phyloP scores from a whole-genome alignment of 2,113 vertebrate genomes.

The Numenius arquata region DNA sequence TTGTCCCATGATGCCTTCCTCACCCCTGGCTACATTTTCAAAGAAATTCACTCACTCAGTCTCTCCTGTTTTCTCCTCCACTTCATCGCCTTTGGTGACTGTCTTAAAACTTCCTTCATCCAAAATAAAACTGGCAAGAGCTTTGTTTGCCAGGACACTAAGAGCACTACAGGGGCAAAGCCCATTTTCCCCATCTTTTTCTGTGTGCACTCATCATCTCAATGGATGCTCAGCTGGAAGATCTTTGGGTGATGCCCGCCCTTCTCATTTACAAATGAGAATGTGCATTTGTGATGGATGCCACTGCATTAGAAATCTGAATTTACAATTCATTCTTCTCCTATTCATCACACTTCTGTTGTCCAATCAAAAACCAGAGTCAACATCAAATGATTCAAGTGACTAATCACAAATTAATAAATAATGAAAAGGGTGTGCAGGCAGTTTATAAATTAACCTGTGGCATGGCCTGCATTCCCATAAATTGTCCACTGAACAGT shows the following conservation, averaged over 20 bases:
- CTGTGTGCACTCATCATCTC: not conserved
- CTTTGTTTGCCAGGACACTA: not conserved
- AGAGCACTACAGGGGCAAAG: not conserved
- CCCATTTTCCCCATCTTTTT: not conserved
- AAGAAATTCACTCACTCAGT: not conserved
- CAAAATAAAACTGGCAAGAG: not conserved
- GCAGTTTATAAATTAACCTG: conserved; percentile 14
- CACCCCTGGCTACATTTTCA: not conserved
- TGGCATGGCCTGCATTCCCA: not conserved
- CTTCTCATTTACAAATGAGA: not conserved
- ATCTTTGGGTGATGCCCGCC: not conserved
- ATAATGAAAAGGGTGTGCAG: not conserved
- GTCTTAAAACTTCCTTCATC: not conserved
- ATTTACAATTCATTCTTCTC: not conserved
- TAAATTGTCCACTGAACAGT: not conserved
- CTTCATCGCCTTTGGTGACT: not conserved
- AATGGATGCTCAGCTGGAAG: not conserved
- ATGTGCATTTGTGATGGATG: not conserved
- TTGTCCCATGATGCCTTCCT: not conserved
- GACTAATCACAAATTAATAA: not conserved
- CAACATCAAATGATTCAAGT: not conserved
- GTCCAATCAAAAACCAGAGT: not conserved
- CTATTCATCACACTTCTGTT: not conserved
- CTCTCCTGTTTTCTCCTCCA: not conserved
- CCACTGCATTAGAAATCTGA: not conserved